Base-by-base conservation (phyloP, 2,888 invertebrate species). In the Drosophila stalkeri region DNA sequence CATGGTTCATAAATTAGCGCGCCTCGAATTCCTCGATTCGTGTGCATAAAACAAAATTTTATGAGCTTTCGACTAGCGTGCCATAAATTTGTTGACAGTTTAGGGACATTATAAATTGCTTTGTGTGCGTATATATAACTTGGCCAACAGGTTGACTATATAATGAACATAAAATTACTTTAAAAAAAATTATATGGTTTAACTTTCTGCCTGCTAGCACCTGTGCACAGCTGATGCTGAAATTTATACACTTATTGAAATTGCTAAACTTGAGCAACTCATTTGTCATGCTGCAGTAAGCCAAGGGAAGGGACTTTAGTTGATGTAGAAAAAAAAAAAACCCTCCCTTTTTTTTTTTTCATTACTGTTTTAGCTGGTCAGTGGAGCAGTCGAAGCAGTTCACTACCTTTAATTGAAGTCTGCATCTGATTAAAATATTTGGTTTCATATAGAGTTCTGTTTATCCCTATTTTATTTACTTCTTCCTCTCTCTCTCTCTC, bases 241-340 rank as follows among this genome's bases (percentile, higher is more conserved):
- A 16, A 37, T 54, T 37, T n/a, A 37, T 23, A 54, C 23, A 23
- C 9, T 54, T 54, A 76, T 77, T 70, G 37, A 77, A 86, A 74
- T 82, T 71, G 55, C 52, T 6, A 51, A 64, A 64, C 54, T 64
- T 60, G 59, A 56, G 35, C 49, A 77, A 75, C 73, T 75, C 89
- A 83, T 85, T 88, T 89, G 86, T 85, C 85, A 88, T 86, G 86
- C 75, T 75, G 69, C 74, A 72, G 59, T 66, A 47, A 73, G 75
- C 64, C 65, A 47, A 47, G 74, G 82, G 55, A 5, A 20, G 52
- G 78, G 82, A 60, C 68, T 75, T 0, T 64, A 68, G 46, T 59
- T 46, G 64, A 67, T 72, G n/a, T n/a, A n/a, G n/a, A n/a, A n/a
- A n/a, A n/a, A n/a, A n/a, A n/a, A n/a, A n/a, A n/a, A n/a, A n/a